phyloP scores from a whole-genome alignment of 2,888 invertebrate genomes.

The Apantesis nais region DNA sequence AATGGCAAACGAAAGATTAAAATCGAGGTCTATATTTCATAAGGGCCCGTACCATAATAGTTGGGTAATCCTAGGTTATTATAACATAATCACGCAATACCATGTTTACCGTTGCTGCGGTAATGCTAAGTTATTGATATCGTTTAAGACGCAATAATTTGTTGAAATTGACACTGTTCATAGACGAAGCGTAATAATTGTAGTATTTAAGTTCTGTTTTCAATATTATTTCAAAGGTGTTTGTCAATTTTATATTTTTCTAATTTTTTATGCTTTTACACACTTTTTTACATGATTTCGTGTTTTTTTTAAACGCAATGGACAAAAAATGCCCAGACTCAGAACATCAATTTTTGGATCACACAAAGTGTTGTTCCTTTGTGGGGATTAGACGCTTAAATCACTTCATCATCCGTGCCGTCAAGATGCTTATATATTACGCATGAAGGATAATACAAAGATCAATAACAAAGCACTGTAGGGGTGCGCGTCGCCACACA shows the following conservation, averaged over 20 bases:
- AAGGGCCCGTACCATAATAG: slow-evolving; percentile 4
- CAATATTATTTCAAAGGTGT: not conserved
- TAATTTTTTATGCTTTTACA: no score
- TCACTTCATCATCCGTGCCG: no score
- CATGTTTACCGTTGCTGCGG: slow-evolving; percentile 21
- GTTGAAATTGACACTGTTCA: slow-evolving; percentile 21
- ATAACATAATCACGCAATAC: slow-evolving; percentile 17
- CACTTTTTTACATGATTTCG: no score
- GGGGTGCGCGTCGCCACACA: no score
- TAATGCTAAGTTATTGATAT: slow-evolving; percentile 35
- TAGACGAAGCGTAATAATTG: slow-evolving; percentile 2
- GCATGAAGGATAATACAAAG: no score
- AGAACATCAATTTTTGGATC: no score
- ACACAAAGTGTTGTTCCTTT: no score
- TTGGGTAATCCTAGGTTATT: slow-evolving; percentile 13
- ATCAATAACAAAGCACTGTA: no score
- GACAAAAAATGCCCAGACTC: no score
- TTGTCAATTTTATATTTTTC: not conserved
- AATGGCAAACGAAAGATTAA: not conserved
- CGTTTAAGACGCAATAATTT: slow-evolving; percentile 27
- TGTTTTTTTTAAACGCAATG: no score
- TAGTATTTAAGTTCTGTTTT: slow-evolving; percentile 4
- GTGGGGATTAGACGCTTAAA: no score
- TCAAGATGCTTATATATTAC: no score
- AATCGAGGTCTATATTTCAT: not conserved